These are phyloP conservation scores for Halocynthia roretzi DNA, from an alignment of 23 tunicate genomes.

Conservation along the genomic window DNA sequence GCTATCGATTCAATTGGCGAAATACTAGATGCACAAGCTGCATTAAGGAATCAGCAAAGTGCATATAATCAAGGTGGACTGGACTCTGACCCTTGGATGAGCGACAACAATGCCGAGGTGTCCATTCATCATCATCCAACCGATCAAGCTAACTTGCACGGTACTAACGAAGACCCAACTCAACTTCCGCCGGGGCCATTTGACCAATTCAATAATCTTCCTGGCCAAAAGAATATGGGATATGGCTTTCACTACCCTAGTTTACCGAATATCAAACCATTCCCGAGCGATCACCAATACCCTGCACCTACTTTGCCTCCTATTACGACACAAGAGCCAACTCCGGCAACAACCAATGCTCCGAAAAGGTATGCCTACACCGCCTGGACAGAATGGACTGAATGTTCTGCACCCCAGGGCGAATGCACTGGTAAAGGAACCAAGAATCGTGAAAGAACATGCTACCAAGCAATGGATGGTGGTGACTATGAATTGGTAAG, in stretches of 20 bases:
- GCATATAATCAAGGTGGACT: too few species aligned
- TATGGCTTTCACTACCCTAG: background rate
- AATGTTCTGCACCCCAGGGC: background rate
- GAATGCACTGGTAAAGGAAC: background rate
- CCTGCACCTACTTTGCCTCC: background rate
- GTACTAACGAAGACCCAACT: too few species aligned
- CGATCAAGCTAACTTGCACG: too few species aligned
- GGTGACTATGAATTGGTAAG: background rate
- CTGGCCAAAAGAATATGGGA: too few species aligned
- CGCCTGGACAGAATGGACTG: background rate
- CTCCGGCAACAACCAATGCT: background rate
- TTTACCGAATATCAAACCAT: background rate
- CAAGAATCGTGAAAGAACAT: background rate
- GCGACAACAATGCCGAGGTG: too few species aligned
- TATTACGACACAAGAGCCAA: background rate
- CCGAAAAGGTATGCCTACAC: background rate
- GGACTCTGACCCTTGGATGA: too few species aligned
- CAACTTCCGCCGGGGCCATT: too few species aligned
- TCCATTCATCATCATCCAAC: too few species aligned
- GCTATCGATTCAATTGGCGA: too few species aligned
- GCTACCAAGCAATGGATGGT: background rate
- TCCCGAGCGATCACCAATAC: background rate
- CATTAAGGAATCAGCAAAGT: too few species aligned
- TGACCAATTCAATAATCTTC: too few species aligned
- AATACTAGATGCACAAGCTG: too few species aligned